phyloP scores from a whole-genome alignment of 2,888 invertebrate genomes.

The Germaria angustata region DNA sequence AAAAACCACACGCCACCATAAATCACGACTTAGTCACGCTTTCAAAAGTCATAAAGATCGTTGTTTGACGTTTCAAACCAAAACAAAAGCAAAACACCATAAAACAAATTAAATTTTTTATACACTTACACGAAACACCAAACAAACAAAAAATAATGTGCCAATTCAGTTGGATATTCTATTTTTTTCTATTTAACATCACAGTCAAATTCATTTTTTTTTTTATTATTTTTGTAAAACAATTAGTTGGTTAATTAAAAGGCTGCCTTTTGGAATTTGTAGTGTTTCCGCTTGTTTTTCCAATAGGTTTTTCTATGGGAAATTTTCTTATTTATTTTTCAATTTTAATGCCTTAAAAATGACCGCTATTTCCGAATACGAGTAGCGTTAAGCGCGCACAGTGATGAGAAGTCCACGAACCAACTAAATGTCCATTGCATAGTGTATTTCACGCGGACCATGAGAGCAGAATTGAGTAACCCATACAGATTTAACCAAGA shows the following conservation, averaged over 20 bases:
- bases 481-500: slow-evolving; percentile 24
- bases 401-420: slow-evolving; percentile 81
- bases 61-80: slow-evolving; percentile 75
- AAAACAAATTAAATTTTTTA: neutral
- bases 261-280: neutral
- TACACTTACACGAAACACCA: slow-evolving; percentile 19
- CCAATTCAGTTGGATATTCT: neutral
- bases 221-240: too few species aligned
- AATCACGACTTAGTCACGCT: slow-evolving; percentile 80
- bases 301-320: slow-evolving; percentile 33
- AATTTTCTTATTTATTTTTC: slow-evolving; percentile 45
- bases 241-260: neutral
- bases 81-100: slow-evolving; percentile 60
- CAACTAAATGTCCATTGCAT: slow-evolving; percentile 80
- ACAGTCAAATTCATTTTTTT: neutral
- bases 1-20: slow-evolving; percentile 80
- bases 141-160: neutral
- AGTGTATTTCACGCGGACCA: slow-evolving; percentile 80
- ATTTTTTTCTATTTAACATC: neutral
- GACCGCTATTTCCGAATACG: slow-evolving; percentile 66
- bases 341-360: slow-evolving; percentile 33
- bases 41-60: slow-evolving; percentile 79
- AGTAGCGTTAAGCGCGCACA: slow-evolving; percentile 77
- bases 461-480: slow-evolving; percentile 62
- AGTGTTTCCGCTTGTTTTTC: neutral